Percentiles rank a stretch among this genome's conserved stretches.
Evolutionary conservation across 2,888 invertebrate genomes (phyloP).

Genomic region (Trissolcus brochymenae): DNA sequence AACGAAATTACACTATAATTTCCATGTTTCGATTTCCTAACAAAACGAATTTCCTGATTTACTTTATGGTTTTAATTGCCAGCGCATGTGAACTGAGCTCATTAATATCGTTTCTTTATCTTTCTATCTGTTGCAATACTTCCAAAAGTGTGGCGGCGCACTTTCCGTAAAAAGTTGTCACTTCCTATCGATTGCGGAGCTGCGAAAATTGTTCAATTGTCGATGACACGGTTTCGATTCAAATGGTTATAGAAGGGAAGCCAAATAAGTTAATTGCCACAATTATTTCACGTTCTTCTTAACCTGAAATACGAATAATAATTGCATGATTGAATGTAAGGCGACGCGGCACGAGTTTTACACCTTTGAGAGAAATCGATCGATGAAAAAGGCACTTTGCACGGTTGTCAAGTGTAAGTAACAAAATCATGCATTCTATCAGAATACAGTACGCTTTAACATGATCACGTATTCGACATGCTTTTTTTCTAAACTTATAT

Average conservation of each 20-base stretch:
- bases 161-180: slow-evolving; percentile 17
- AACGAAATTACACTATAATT: too few relatives aligned
- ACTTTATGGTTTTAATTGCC: neutral
- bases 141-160: slow-evolving; percentile 20
- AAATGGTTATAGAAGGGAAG: slow-evolving; percentile 3
- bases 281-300: slow-evolving; percentile 25
- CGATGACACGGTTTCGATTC: slow-evolving; percentile 24
- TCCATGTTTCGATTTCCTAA: too few relatives aligned
- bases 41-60: neutral
- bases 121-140: slow-evolving; percentile 15
- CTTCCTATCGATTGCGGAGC: slow-evolving; percentile 18
- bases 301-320: slow-evolving; percentile 33
- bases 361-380: slow-evolving; percentile 36
- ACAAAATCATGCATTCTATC: slow-evolving; percentile 34
- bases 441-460: slow-evolving; percentile 20
- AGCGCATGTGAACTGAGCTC: slow-evolving; percentile 31
- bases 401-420: slow-evolving; percentile 39
- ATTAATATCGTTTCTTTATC: slow-evolving; percentile 19
- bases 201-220: slow-evolving; percentile 11
- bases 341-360: slow-evolving; percentile 10
- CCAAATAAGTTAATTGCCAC: neutral
- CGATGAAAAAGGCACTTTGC: slow-evolving; percentile 48
- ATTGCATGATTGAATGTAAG: slow-evolving; percentile 30
- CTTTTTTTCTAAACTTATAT: slow-evolving; percentile 21
- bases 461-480: slow-evolving; percentile 31